Percentiles rank a stretch among this genome's conserved stretches.
Conservation (phyloP, 1,140 invertebrate species). For the Rhagoletis pomonella region DNA sequence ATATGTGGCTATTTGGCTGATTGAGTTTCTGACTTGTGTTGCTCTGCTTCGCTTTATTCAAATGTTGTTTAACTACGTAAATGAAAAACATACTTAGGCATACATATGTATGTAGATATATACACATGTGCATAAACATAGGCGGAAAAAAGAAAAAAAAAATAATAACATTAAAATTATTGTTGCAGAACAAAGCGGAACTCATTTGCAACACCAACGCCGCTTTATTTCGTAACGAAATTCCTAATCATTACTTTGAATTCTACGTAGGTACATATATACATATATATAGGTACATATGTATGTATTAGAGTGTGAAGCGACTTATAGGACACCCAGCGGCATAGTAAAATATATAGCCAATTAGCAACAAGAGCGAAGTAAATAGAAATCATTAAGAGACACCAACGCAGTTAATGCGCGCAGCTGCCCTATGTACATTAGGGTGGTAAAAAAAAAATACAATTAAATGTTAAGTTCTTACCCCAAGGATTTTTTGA, state of each 20-base stretch:
- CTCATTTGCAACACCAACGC: constrained; percentile 46
- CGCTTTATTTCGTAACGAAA: neutral
- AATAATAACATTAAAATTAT: constrained; percentile 26
- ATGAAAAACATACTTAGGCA: no score
- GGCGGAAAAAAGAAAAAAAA: neutral
- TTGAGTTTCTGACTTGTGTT: neutral
- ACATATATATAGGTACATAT: neutral
- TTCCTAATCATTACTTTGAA: neutral
- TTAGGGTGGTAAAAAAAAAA: neutral
- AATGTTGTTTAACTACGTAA: constrained; percentile 5
- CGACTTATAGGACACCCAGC: neutral
- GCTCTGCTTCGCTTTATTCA: neutral
- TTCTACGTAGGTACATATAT: neutral
- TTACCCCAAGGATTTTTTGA: no score
- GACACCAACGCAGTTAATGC: constrained; percentile 6
- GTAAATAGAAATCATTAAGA: constrained; percentile 9
- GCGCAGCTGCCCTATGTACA: neutral
- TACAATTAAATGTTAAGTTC: neutral
- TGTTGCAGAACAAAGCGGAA: constrained; percentile 46
- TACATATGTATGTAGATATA: neutral
- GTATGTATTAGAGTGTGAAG: neutral
- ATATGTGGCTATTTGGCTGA: neutral
- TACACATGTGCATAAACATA: no score
- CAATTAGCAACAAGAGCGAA: constrained; percentile 31
- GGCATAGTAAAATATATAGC: neutral